Evolutionary conservation across 2,113 vertebrate genomes (phyloP), one percentile per base, ranked within the genome.

Genomic region (Phainopepla nitens): DNA sequence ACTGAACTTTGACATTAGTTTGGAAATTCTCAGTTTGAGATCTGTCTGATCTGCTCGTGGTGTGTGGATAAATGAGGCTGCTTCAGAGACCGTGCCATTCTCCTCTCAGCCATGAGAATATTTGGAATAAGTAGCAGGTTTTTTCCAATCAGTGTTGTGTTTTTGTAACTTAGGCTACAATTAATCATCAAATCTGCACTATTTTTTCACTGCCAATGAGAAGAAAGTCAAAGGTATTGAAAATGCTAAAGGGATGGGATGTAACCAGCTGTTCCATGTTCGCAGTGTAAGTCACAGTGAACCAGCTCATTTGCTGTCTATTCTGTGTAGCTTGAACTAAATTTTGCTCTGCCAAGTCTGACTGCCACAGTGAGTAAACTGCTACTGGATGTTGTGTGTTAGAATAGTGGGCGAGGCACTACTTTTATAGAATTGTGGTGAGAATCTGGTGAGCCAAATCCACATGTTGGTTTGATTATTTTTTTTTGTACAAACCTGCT

Each of bases 311-410:
- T 90, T 90, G 72, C 29, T 85, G 24, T 93, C 68, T 93, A 58
- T 82, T 95, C 87, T 88, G 11, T 62, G 82, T 78, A 89, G 47
- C 78, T 77, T 60, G 58, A 87, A 44, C 45, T 78, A 35, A 45
- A 45, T 66, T 94, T 84, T 72, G 85, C 94, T 73, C 89, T 94
- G 92, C 95, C 97, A 96, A 72, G 96, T 91, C 89, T 82, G 89
- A 89, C 92, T 85, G 93, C 93, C 82, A 31, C 76, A 92, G 88
- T 20, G 84, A 70, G 70, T 56, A 69, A 90, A 57, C 61, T 93
- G 21, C 89, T 95, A 33, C 81, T 87, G 80, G 28, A 49, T 53
- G 83, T 53, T 77, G 77, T 87, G 90, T 62, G 9, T 71, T 79
- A 41, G 95, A 87, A 51, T 47, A 78, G 89, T 11, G 60, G 76